Conservation (phyloP, 35 echinoderm and acorn worm species). For the Nesometra sesokonis region DNA sequence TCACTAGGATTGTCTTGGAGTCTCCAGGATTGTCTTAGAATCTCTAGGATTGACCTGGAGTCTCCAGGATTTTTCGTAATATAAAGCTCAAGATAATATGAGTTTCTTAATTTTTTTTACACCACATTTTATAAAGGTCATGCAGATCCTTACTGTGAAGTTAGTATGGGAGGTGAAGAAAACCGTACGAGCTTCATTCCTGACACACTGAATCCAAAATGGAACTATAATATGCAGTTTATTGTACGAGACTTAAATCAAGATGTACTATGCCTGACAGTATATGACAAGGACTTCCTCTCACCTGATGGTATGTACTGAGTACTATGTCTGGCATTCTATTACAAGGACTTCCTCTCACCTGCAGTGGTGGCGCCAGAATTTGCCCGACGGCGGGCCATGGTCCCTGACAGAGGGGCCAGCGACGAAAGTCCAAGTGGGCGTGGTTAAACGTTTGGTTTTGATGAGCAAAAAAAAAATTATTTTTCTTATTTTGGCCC, state of each 20-base stretch:
- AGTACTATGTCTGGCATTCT: background rate
- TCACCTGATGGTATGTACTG: constrained; percentile 77
- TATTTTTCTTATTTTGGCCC: background rate
- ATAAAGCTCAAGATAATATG: no score
- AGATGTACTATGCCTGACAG: constrained; percentile 89
- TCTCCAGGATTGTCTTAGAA: no score
- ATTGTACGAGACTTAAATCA: constrained; percentile 68
- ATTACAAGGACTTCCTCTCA: background rate
- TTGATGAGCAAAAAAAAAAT: no score
- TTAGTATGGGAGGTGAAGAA: constrained; percentile 88
- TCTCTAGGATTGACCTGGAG: no score
- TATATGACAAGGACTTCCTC: constrained; percentile 91
- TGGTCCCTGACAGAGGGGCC: no score
- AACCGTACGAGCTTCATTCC: constrained; percentile 78
- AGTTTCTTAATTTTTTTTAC: no score
- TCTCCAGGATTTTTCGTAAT: no score
- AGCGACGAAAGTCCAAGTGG: no score
- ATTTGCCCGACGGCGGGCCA: no score
- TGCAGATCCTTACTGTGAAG: constrained; percentile 88
- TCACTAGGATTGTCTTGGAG: no score
- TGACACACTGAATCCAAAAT: constrained; percentile 71
- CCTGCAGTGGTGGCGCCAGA: no score
- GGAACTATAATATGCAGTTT: constrained; percentile 90
- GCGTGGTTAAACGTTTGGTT: no score
- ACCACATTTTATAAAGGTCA: background rate